A percentile compares a stretch with the other conserved stretches of the same genome.
phyloP scores from a whole-genome alignment of 1,140 invertebrate species.

The Orius laevigatus region DNA sequence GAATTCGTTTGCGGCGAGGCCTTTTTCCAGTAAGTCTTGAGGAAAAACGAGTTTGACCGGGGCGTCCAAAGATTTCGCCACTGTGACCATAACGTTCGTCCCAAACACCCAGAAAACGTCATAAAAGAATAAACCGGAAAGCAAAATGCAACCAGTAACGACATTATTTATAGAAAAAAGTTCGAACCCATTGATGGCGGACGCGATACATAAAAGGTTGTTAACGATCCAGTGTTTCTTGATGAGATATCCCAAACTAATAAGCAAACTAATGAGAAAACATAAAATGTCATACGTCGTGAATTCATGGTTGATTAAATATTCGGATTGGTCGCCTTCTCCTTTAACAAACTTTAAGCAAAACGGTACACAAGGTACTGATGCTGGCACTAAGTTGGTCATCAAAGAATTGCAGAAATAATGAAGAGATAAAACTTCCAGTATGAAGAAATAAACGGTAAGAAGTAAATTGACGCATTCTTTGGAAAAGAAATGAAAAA shows the following conservation, averaged over 20 bases:
- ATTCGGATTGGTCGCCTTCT: conserved; percentile 41
- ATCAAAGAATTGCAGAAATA: conserved; percentile 85
- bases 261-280: conserved; percentile 54
- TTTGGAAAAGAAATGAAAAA: conserved; percentile 86
- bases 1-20: conserved; percentile 82
- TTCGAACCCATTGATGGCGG: conserved; percentile 96
- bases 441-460: conserved; percentile 88
- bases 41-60: conserved; percentile 99
- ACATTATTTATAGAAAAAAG: conserved; percentile 91
- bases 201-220: conserved; percentile 94
- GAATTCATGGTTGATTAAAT: conserved; percentile 79
- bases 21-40: conserved; percentile 89
- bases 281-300: conserved; percentile 81
- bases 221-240: conserved; percentile 99
- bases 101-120: conserved; percentile 99
- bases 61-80: conserved; percentile 98
- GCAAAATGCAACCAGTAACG: conserved; percentile 85
- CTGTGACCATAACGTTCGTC: conserved; percentile 99
- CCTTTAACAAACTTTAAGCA: conserved; percentile 71
- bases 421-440: conserved; percentile 81
- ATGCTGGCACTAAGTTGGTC: conserved; percentile 61
- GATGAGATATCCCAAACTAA: conserved; percentile 85
- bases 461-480: conserved; percentile 90
- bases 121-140: conserved; percentile 93
- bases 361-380: conserved; percentile 73